Evolutionary conservation across 2,113 vertebrate genomes (phyloP).

Genomic region (Lepisosteus oculatus): DNA sequence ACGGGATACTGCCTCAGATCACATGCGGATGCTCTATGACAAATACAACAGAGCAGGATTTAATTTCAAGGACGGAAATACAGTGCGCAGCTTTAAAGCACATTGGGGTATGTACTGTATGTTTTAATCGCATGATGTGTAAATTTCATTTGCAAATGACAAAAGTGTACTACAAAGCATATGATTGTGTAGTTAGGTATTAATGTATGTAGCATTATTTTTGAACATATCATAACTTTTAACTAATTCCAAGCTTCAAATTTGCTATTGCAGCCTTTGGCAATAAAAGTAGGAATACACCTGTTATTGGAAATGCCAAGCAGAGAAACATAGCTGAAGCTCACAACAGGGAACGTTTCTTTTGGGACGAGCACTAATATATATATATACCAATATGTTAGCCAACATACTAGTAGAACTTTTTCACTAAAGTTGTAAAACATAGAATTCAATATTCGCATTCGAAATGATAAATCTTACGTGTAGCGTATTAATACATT

Average conservation of each 20-base stretch:
- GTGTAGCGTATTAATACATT: no score
- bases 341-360: no score
- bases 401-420: no score
- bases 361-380: no score
- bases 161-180: neutral
- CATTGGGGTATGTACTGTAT: constrained; percentile 60
- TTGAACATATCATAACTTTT: no score
- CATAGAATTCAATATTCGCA: no score
- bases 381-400: no score
- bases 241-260: neutral
- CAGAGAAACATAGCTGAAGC: neutral
- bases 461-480: no score
- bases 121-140: neutral
- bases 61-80: constrained; percentile 78
- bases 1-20: constrained; percentile 79
- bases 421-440: no score
- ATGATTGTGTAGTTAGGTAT: neutral
- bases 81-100: constrained; percentile 80
- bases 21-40: constrained; percentile 87
- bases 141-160: neutral
- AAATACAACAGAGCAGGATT: constrained; percentile 71
- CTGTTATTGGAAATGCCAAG: constrained; percentile 37
- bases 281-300: constrained; percentile 33
- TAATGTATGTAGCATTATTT: neutral
- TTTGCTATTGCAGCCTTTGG: neutral